phyloP scores from a whole-genome alignment of 2,113 vertebrate genomes.

The Sinocyclocheilus maitianheensis region DNA sequence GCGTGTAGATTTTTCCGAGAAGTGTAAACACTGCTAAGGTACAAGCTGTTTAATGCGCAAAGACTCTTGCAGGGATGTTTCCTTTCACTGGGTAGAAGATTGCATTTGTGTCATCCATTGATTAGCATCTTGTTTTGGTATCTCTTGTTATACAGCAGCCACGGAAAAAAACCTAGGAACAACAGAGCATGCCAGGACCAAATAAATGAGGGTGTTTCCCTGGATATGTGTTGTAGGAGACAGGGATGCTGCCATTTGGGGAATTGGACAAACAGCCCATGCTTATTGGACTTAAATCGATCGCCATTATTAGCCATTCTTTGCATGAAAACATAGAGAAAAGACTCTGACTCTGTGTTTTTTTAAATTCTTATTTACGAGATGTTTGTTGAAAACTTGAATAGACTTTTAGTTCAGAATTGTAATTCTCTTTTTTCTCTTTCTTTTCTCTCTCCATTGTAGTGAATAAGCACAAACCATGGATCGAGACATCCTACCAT shows the following conservation, averaged over 20 bases:
- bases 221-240: slow-evolving; percentile 16
- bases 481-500: slow-evolving; percentile 97
- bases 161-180: slow-evolving; percentile 1
- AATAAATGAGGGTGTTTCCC: slow-evolving; percentile 38
- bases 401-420: background rate
- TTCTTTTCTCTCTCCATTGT: slow-evolving; percentile 36
- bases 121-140: slow-evolving; percentile 36
- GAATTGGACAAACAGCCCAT: background rate
- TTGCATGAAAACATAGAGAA: background rate
- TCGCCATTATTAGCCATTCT: background rate
- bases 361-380: background rate
- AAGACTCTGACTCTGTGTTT: background rate
- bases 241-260: slow-evolving; percentile 5
- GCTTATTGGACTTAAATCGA: slow-evolving; percentile 1
- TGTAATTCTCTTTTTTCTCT: background rate
- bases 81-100: slow-evolving; percentile 24
- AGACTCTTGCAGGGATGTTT: slow-evolving; percentile 13
- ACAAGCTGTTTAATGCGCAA: background rate
- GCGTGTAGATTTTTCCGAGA: background rate
- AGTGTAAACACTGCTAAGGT: slow-evolving; percentile 1
- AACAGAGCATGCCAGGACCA: background rate
- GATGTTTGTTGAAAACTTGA: background rate
- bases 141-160: slow-evolving; percentile 22
- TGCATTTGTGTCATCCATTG: slow-evolving; percentile 39
- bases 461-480: slow-evolving; percentile 99